A percentile compares a stretch with the other conserved stretches of the same genome.
Conservation (phyloP, 2,888 invertebrate genomes). For the Aspidiotus destructor region DNA sequence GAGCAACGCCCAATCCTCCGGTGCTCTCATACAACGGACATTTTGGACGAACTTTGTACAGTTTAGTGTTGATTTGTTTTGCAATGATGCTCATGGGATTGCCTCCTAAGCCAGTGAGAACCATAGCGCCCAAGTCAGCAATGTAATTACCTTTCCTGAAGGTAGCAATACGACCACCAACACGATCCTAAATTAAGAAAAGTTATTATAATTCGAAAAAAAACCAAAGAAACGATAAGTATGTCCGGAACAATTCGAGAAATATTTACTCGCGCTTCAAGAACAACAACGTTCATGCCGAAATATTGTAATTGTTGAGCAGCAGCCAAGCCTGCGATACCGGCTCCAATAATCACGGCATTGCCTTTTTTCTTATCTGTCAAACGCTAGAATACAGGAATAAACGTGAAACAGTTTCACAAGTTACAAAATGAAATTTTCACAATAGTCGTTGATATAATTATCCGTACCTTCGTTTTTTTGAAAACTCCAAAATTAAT, state of each 20-base stretch:
- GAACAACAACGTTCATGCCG: constrained; percentile 86
- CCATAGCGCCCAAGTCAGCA: constrained; percentile 84
- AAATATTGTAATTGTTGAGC: constrained; percentile 91
- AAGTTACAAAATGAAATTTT: constrained; percentile 1
- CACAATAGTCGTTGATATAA: background rate
- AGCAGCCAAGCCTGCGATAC: constrained; percentile 88
- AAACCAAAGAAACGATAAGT: constrained; percentile 1
- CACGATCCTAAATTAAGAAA: constrained; percentile 57
- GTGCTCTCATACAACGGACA: constrained; percentile 94
- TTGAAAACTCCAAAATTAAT: constrained; percentile 97
- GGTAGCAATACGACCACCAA: constrained; percentile 93
- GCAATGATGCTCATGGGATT: constrained; percentile 93
- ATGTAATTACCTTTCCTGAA: constrained; percentile 80
- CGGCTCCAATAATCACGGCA: constrained; percentile 60
- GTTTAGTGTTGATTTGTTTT: constrained; percentile 92
- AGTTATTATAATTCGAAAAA: constrained; percentile 1
- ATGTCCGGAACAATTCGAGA: background rate
- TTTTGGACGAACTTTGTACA: constrained; percentile 87
- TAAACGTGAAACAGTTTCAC: background rate
- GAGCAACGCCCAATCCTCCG: constrained; percentile 55
- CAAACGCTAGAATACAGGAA: constrained; percentile 16
- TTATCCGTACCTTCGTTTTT: constrained; percentile 57
- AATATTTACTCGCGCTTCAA: constrained; percentile 56
- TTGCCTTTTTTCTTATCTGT: constrained; percentile 45
- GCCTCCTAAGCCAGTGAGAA: constrained; percentile 91